These are phyloP conservation scores for Chelonus formosanus DNA, from an alignment of 2,888 invertebrate genomes.

Conservation along the genomic window DNA sequence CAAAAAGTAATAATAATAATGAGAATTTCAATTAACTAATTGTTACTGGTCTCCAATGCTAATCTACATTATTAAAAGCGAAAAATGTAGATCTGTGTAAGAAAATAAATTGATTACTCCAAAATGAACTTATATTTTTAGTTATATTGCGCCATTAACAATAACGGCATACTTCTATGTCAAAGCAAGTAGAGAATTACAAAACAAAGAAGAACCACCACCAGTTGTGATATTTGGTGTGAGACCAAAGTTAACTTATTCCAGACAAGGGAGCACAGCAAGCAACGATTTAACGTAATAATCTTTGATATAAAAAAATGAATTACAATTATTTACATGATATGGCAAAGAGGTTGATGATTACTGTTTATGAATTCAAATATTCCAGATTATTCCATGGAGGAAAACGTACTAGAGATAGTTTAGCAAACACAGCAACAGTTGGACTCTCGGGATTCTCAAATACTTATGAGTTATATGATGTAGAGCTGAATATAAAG, in stretches of 20 bases:
- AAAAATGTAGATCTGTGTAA: too few relatives aligned
- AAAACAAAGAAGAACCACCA: conserved; percentile 68
- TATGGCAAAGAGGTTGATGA: neutral
- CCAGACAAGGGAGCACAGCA: conserved; percentile 42
- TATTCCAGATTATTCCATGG: conserved; percentile 41
- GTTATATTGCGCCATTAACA: conserved; percentile 70
- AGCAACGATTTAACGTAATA: conserved; percentile 47
- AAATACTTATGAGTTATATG: conserved; percentile 66
- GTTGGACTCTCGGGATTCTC: conserved; percentile 39
- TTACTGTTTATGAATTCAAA: conserved; percentile 5
- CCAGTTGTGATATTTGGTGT: conserved; percentile 70
- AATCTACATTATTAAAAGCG: too few relatives aligned
- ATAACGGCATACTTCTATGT: conserved; percentile 74
- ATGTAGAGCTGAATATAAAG: conserved; percentile 68
- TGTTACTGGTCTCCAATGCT: too few relatives aligned
- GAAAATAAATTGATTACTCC: neutral
- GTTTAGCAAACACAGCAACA: conserved; percentile 31
- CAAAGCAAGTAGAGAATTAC: conserved; percentile 72
- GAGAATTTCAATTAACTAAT: too few relatives aligned
- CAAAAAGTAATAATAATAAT: too few relatives aligned
- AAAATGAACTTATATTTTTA: conserved; percentile 47
- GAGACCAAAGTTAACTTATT: conserved; percentile 56
- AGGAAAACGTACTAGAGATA: conserved; percentile 40
- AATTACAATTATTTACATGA: too few relatives aligned
- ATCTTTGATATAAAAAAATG: conserved; percentile 23